Evolutionary conservation across 2,888 invertebrate genomes (phyloP), one percentile per base, ranked within the genome.

Genomic region (Acleris emargana): DNA sequence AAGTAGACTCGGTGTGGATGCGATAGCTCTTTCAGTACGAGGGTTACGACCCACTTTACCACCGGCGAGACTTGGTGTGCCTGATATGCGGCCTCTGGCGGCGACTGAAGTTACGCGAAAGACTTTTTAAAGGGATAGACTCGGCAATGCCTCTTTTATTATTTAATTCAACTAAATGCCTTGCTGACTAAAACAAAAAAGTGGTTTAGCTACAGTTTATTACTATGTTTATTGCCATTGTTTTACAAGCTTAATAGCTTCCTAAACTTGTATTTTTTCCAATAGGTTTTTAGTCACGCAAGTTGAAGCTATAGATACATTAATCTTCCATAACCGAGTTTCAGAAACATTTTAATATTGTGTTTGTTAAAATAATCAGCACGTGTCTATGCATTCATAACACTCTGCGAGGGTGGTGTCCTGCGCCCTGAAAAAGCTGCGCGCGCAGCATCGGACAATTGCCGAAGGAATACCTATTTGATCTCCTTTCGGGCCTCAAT

Each of bases 361-460:
- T 59, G 28, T 50, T n/a, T 54, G 50, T 60, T 64, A 54, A 42
- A 20, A 43, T 43, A 13, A 28, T 53, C 53, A 16, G 20, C 50
- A 47, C 81, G 11, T 73, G 76, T 91, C 91, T 91, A 87, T 76
- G 77, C 58, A 68, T 89, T 89, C 71, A 63, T 88, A 89, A 72
- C 72, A 75, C 88, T 83, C 70, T 63, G 62, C 54, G 69, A 80
- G 81, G 86, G 76, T 78, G 25, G 82, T 79, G 89, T 87, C 91
- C 89, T 91, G 91, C 91, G 91, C 91, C 81, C 86, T 91, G 85
- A 83, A 86, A 84, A 72, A 76, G 69, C 73, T 91, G 91, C 91
- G 91, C 90, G 91, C 91, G 91, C 91, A 91, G 71, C 76, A 74
- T 72, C 73, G 78, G 81, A 73, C 80, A 76, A 76, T 81, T 81